These are phyloP conservation scores for Aselliscus stoliczkanus DNA, from an alignment of 2,797 vertebrate genomes.

Conservation along the genomic window DNA sequence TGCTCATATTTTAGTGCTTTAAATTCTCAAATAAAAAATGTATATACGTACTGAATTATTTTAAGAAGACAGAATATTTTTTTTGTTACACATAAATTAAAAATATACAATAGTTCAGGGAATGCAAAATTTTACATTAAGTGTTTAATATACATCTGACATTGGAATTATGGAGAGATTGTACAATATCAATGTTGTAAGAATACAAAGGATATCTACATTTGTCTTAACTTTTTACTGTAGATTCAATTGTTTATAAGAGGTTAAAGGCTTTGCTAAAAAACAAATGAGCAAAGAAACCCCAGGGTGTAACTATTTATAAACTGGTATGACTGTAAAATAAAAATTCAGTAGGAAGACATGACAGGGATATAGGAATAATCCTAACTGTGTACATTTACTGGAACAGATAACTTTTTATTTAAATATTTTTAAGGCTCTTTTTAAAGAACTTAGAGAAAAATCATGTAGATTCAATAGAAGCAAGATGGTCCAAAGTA, in stretches of 20 bases:
- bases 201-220: not conserved
- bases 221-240: not conserved
- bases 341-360: slow-evolving; percentile 24
- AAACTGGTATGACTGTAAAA: not conserved
- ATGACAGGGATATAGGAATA: not conserved
- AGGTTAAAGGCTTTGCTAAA: slow-evolving; percentile 20
- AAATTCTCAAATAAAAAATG: not conserved
- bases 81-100: not conserved
- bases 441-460: not conserved
- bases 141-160: not conserved
- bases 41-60: not conserved
- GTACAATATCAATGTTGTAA: not conserved
- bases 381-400: not conserved
- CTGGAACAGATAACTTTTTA: not conserved
- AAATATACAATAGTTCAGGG: not conserved
- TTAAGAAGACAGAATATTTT: slow-evolving; percentile 23
- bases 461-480: not conserved
- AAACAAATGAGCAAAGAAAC: not conserved
- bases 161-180: slow-evolving; percentile 1
- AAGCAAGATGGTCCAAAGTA: not conserved
- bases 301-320: not conserved
- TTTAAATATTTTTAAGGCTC: not conserved
- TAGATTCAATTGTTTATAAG: not conserved
- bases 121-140: slow-evolving; percentile 17
- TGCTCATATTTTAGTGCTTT: not conserved